Conservation (phyloP, 2,113 vertebrate species). For the Odontesthes bonariensis region DNA sequence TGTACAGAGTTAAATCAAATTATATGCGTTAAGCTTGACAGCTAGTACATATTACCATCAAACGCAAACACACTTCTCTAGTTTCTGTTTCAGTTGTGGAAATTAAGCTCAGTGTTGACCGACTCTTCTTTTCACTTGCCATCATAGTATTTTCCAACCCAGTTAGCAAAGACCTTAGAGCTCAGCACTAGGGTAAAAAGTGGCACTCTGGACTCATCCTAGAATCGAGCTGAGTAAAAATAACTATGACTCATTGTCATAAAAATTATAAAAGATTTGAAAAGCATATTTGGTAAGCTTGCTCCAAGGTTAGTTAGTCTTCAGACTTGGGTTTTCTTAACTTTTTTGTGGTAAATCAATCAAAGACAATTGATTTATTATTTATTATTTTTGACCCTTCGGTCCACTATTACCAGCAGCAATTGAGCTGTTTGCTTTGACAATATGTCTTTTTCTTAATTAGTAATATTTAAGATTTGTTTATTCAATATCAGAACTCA, state of each 20-base stretch:
- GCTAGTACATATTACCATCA: constrained; percentile 3
- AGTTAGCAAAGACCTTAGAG: constrained; percentile 62
- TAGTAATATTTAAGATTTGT: too few relatives aligned
- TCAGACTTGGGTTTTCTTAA: too few relatives aligned
- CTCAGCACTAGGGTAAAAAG: constrained; percentile 47
- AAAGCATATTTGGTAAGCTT: constrained; percentile 11
- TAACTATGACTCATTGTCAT: constrained; percentile 33
- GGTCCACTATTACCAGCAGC: too few relatives aligned
- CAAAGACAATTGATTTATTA: too few relatives aligned
- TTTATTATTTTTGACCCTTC: too few relatives aligned
- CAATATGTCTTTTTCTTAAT: too few relatives aligned
- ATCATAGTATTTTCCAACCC: constrained; percentile 62
- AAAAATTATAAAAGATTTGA: constrained; percentile 6
- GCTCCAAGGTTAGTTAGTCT: not conserved
- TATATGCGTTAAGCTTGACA: constrained; percentile 19
- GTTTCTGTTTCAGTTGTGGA: constrained; percentile 1
- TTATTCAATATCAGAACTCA: too few relatives aligned
- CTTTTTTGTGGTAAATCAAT: too few relatives aligned
- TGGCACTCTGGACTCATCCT: constrained; percentile 23
- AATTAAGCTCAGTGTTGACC: constrained; percentile 28
- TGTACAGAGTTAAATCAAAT: constrained; percentile 20
- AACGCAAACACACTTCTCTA: constrained; percentile 4
- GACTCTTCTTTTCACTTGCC: constrained; percentile 47
- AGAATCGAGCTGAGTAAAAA: constrained; percentile 34
- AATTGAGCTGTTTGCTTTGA: too few relatives aligned